Percentiles rank a stretch among this genome's conserved stretches.
Conservation (phyloP, 2,888 invertebrate genomes). For the Eueremaeus valkanovi region DNA sequence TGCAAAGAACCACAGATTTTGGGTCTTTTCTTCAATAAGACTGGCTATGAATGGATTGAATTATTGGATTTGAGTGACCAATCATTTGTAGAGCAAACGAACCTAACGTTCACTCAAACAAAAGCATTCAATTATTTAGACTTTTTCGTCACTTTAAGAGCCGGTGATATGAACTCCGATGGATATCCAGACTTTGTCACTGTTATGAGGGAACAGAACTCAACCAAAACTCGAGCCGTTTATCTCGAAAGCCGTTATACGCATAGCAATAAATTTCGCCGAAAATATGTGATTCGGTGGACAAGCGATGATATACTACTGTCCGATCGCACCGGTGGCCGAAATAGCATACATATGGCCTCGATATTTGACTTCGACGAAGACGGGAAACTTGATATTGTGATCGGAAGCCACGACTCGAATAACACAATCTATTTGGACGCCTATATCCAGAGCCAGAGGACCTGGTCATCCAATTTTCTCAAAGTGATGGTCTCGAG, state of each 20-base stretch:
- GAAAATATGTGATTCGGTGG: slow-evolving; percentile 56
- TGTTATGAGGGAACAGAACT: slow-evolving; percentile 58
- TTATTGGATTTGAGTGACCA: not conserved
- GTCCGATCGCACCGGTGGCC: slow-evolving; percentile 48
- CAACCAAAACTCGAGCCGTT: slow-evolving; percentile 59
- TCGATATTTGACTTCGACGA: slow-evolving; percentile 91
- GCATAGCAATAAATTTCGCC: slow-evolving; percentile 61
- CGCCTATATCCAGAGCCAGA: slow-evolving; percentile 65
- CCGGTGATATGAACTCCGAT: slow-evolving; percentile 92
- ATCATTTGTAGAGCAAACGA: not conserved
- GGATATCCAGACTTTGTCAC: slow-evolving; percentile 88
- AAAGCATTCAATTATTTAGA: slow-evolving; percentile 50
- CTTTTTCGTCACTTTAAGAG: slow-evolving; percentile 62
- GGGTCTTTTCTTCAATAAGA: not conserved
- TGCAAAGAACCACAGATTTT: not conserved
- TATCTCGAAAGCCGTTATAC: slow-evolving; percentile 75
- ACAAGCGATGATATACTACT: slow-evolving; percentile 68
- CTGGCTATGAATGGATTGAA: not conserved
- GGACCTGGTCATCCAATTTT: slow-evolving; percentile 87
- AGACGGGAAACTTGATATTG: slow-evolving; percentile 75
- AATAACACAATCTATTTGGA: slow-evolving; percentile 36
- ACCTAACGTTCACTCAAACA: not conserved
- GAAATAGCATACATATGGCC: slow-evolving; percentile 59
- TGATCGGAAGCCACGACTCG: slow-evolving; percentile 56
- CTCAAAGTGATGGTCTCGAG: slow-evolving; percentile 87